phyloP scores from a whole-genome alignment of 1,140 invertebrate genomes.

The Pseudoatta argentina region DNA sequence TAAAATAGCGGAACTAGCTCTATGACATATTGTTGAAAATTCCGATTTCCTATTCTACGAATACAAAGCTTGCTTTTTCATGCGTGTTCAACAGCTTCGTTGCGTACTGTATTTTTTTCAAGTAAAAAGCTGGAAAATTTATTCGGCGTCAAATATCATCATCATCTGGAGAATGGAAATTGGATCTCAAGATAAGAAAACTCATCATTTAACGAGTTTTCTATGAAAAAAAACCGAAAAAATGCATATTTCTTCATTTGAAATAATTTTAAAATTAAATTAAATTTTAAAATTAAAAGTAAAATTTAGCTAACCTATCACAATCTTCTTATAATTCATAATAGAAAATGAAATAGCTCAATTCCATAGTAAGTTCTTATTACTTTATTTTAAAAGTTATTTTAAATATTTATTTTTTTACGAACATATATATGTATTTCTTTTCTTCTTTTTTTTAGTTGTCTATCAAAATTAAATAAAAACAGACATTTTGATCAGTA shows the following conservation, averaged over 20 bases:
- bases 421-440: background rate
- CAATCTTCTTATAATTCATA: background rate
- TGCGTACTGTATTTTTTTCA: background rate
- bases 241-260: background rate
- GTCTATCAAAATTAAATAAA: background rate
- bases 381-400: slow-evolving; percentile 7
- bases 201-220: background rate
- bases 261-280: background rate
- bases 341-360: background rate
- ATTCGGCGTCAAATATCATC: background rate
- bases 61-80: slow-evolving; percentile 10
- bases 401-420: background rate
- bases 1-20: background rate
- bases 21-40: background rate
- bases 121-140: background rate
- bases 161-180: background rate
- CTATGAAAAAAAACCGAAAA: background rate
- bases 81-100: background rate
- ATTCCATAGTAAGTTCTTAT: background rate
- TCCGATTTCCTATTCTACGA: background rate
- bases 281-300: background rate
- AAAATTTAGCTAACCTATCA: background rate
- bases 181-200: background rate
- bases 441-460: background rate
- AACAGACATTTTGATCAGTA: background rate